phyloP scores from a whole-genome alignment of 2,888 invertebrate genomes.

The Protula sp. region DNA sequence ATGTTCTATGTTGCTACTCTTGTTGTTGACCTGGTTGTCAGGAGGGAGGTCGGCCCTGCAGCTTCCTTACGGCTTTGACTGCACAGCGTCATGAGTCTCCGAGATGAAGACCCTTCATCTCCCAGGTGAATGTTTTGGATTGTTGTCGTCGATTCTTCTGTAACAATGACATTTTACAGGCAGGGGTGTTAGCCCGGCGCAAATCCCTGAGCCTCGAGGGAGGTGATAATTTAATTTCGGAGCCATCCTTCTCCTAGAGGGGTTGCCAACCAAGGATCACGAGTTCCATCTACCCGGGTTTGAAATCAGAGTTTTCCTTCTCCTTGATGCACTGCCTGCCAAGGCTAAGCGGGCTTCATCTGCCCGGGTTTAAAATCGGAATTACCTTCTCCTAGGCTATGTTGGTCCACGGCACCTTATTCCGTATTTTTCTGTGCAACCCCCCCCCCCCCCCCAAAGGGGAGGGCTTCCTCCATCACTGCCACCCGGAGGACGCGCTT shows the following conservation, averaged over 20 bases:
- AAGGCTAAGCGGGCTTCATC: not conserved
- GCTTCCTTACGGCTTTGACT: conserved; percentile 3
- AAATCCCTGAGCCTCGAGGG: not conserved
- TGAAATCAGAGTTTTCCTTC: conserved; percentile 3
- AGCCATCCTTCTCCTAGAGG: conserved; percentile 1
- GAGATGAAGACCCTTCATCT: not conserved
- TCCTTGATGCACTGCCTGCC: not conserved
- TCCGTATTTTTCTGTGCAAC: not conserved
- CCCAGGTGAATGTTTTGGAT: no score
- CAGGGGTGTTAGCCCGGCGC: conserved; percentile 2
- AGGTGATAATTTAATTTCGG: not conserved
- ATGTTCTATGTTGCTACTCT: conserved; percentile 12
- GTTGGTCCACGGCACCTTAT: conserved; percentile 2
- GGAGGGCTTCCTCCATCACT: conserved; percentile 3
- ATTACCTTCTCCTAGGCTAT: conserved; percentile 1
- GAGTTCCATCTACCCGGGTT: conserved; percentile 2
- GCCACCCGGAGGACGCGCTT: conserved; percentile 1
- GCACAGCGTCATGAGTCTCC: conserved; percentile 1
- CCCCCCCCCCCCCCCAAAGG: no score
- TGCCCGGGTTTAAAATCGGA: not conserved
- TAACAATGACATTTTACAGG: not conserved
- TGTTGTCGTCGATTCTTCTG: no score
- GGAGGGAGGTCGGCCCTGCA: conserved; percentile 1
- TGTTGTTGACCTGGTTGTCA: not conserved
- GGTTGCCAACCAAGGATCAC: not conserved